phyloP scores from a whole-genome alignment of 2,888 invertebrate genomes.

The Romanomermis culicivorax region DNA sequence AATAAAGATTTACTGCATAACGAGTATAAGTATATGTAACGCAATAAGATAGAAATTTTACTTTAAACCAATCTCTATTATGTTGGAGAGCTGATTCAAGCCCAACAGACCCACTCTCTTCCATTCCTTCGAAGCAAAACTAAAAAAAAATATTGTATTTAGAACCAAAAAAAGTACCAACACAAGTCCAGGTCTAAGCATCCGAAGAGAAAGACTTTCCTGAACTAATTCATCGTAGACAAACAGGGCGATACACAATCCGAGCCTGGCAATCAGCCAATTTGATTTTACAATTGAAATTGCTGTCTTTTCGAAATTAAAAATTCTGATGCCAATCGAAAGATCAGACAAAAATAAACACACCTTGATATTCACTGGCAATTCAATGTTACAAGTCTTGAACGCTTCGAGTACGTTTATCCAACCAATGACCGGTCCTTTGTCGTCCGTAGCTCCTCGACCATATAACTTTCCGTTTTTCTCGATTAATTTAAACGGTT shows the following conservation, averaged over 20 bases:
- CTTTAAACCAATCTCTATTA: constrained; percentile 54
- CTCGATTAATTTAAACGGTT: constrained; percentile 74
- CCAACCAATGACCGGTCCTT: constrained; percentile 78
- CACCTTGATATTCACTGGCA: constrained; percentile 42
- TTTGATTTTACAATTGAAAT: no score
- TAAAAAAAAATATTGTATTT: constrained; percentile 23
- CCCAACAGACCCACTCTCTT: constrained; percentile 90
- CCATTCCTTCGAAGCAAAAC: constrained; percentile 95
- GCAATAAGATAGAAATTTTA: constrained; percentile 11
- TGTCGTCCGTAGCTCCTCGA: constrained; percentile 77
- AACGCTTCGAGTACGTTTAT: constrained; percentile 73
- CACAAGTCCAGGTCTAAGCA: no score
- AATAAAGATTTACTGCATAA: constrained; percentile 16
- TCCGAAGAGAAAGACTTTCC: no score
- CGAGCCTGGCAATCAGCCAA: no score
- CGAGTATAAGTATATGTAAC: neutral
- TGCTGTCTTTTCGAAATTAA: no score
- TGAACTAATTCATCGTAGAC: no score
- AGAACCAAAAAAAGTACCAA: neutral
- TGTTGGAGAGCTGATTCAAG: constrained; percentile 57
- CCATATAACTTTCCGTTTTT: constrained; percentile 70
- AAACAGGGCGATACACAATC: no score
- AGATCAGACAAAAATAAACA: no score
- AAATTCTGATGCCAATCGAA: no score
- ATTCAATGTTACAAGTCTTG: constrained; percentile 45